Conservation (phyloP, 2,888 invertebrate species). For the Eudemis profundana region DNA sequence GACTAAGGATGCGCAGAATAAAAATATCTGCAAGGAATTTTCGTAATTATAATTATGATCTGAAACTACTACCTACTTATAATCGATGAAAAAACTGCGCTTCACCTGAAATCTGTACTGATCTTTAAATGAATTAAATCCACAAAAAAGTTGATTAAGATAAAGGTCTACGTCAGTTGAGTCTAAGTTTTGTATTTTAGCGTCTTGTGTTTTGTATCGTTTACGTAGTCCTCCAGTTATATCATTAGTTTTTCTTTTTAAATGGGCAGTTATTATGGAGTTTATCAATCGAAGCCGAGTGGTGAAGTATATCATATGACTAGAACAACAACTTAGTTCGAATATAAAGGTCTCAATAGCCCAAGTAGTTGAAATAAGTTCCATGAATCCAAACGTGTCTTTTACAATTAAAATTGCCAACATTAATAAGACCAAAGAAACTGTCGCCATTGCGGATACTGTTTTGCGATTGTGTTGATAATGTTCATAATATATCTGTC, state of each 20-base stretch:
- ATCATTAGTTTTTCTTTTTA: not conserved
- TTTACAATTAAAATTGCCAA: not conserved
- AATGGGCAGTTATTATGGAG: slow-evolving; percentile 17
- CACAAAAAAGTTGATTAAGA: slow-evolving; percentile 33
- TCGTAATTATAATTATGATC: too few relatives aligned
- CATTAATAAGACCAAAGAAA: not conserved
- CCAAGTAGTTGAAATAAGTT: slow-evolving; percentile 2
- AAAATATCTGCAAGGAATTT: slow-evolving; percentile 17
- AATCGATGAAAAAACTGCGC: too few relatives aligned
- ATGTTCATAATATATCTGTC: not conserved
- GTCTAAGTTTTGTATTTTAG: not conserved
- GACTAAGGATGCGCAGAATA: slow-evolving; percentile 20
- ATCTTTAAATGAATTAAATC: slow-evolving; percentile 31
- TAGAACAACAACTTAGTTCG: slow-evolving; percentile 28
- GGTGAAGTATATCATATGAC: slow-evolving; percentile 39
- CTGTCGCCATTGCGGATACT: not conserved
- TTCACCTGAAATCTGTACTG: slow-evolving; percentile 38
- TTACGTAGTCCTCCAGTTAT: too few relatives aligned
- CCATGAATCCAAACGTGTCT: slow-evolving; percentile 2
- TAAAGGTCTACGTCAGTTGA: slow-evolving; percentile 24
- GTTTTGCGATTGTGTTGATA: slow-evolving; percentile 8
- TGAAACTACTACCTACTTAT: too few relatives aligned
- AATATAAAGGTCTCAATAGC: not conserved
- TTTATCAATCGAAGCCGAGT: slow-evolving; percentile 27
- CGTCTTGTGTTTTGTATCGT: not conserved